Conservation (phyloP, 2,113 vertebrate genomes). For the Cardinalis cardinalis region DNA sequence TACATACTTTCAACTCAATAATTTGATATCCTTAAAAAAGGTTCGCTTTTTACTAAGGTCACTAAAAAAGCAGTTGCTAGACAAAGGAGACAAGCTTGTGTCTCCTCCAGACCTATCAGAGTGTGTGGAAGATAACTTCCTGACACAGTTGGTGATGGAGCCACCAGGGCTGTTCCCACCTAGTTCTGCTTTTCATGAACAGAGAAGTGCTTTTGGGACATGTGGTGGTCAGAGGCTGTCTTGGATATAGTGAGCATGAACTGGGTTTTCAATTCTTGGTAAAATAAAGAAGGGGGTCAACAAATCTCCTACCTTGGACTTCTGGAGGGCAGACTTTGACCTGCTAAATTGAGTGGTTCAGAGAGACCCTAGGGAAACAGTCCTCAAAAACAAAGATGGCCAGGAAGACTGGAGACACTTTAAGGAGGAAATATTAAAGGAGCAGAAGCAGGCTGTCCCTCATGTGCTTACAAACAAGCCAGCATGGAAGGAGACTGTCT, state of each 20-base stretch:
- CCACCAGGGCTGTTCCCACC: not conserved
- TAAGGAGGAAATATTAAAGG: not conserved
- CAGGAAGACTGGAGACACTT: not conserved
- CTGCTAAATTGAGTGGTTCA: not conserved
- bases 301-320: not conserved
- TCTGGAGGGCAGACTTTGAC: not conserved
- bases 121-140: not conserved
- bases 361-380: not conserved
- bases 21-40: not conserved
- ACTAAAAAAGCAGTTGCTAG: not conserved
- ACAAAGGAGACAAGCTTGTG: not conserved
- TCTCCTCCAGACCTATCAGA: not conserved
- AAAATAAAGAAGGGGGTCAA: not conserved
- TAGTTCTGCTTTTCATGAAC: not conserved
- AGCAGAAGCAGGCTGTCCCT: rapidly evolving
- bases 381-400: not conserved
- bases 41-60: not conserved
- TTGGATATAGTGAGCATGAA: too few species aligned
- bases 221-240: rapidly evolving
- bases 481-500: not conserved
- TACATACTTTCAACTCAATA: not conserved
- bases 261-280: not conserved
- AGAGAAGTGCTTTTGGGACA: not conserved
- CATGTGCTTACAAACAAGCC: not conserved
- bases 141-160: not conserved